Evolutionary conservation across 30 jellyfish, hydroid and myxozoan genomes (phyloP), one percentile per base, ranked within the genome.

Genomic region (Chironex yamaguchii): DNA sequence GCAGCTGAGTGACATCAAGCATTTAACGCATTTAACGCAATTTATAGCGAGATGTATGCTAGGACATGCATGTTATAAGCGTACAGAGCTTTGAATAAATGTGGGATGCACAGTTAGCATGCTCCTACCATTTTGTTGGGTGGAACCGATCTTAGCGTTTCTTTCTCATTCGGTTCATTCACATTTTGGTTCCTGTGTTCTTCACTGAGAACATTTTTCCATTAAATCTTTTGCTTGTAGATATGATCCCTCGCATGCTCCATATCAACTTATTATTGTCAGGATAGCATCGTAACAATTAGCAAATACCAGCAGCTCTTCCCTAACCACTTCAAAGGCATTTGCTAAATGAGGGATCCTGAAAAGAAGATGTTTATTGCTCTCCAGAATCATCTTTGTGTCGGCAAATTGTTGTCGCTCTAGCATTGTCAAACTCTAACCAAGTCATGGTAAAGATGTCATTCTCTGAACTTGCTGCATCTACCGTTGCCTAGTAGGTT

Each of bases 331-430:
- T 28, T 66, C 80, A 20, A 66, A 66, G 65, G 29, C 80, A 66
- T 66, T 66, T 20, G 80, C 66, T 28, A 66, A 66, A 13, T 6
- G 66, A 66, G 80, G 29, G 65, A 66, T 66, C 22, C 22, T 66
- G 65, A 64, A 66, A 29, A 66, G 66, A 66, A 42, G 58, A 64
- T 64, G 24, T 24, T 66, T 4, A 28, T 66, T 28, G 20, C 66
- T 66, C 80, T 66, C 64, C 64, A 20, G 80, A 62, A 66, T 66
- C 62, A 66, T 66, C 72, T 66, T 66, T 28, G 80, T 24, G 32
- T 66, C 80, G 22, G 64, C 66, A 66, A 66, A 66, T 66, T 64
- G 9, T 13, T 33, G 21, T 66, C 66, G 64, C 80, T 20, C 80
- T 29, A 66, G 80, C 66, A 20, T 28, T 66, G 65, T 33, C 26